Conservation (phyloP, 1,140 invertebrate species). For the Lanistes nyassanus region DNA sequence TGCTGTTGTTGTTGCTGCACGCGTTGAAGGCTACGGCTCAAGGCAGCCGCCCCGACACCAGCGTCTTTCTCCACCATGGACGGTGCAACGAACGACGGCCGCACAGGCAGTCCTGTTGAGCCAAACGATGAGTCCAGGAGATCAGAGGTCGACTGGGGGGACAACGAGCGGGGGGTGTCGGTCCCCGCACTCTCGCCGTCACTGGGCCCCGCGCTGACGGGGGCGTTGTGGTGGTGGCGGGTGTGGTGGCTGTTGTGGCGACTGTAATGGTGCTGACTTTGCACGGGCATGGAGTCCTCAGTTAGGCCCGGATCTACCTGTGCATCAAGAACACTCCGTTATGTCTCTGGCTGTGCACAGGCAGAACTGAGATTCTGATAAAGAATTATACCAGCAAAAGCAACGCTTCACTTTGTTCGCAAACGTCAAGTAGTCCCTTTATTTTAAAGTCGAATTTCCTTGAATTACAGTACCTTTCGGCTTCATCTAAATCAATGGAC, state of each 20-base stretch:
- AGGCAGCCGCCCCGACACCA: neutral
- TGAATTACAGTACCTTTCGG: too few species aligned
- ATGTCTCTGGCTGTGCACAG: too few species aligned
- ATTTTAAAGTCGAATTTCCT: too few species aligned
- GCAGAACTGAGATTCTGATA: too few species aligned
- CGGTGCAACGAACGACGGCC: slow-evolving; percentile 1
- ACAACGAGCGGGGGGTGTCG: slow-evolving; percentile 21
- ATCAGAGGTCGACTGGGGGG: slow-evolving; percentile 7
- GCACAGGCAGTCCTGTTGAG: neutral
- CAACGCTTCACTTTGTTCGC: too few species aligned
- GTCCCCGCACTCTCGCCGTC: slow-evolving; percentile 23
- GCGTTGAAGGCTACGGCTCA: slow-evolving; percentile 8
- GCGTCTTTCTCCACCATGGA: neutral
- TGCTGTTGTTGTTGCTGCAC: slow-evolving; percentile 10
- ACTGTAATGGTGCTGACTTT: neutral
- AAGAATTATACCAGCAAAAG: too few species aligned
- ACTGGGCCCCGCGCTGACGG: slow-evolving; percentile 13
- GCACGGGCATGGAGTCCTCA: slow-evolving; percentile 3
- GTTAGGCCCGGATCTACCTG: slow-evolving; percentile 9
- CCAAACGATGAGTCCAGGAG: slow-evolving; percentile 19
- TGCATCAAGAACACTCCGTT: neutral
- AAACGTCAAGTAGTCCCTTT: too few species aligned
- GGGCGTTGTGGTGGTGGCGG: slow-evolving; percentile 2
- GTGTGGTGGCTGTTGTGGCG: neutral
- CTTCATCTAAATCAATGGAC: too few species aligned